A percentile compares a stretch with the other conserved stretches of the same genome.
phyloP scores from a whole-genome alignment of 2,113 vertebrate species.

The Chelonoidis abingdonii region DNA sequence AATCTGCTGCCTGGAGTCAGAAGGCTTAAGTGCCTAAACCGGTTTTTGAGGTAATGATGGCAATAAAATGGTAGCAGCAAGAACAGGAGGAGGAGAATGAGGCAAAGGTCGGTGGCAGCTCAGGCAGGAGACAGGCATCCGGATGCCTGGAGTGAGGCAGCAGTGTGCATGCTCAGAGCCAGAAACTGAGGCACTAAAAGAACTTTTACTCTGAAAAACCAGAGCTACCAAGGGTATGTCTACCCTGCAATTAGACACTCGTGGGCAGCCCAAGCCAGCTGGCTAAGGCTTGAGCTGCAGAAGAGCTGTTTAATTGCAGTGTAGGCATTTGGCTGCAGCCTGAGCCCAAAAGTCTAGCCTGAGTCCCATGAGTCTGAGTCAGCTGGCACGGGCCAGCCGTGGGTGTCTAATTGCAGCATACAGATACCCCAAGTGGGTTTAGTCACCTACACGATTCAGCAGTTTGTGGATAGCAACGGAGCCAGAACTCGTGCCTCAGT shows the following conservation, averaged over 20 bases:
- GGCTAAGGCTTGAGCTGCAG: background rate
- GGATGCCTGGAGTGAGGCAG: background rate
- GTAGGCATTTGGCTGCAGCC: background rate
- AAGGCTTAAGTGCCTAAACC: background rate
- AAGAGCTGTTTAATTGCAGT: background rate
- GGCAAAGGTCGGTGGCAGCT: background rate
- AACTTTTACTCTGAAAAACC: background rate
- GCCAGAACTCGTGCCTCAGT: background rate
- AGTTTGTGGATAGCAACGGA: background rate
- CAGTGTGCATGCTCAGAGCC: background rate
- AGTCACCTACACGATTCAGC: background rate
- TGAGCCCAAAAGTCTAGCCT: background rate
- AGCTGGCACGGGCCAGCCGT: background rate
- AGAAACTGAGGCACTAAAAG: background rate
- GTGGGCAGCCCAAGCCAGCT: background rate
- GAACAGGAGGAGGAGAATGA: background rate
- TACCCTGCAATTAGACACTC: background rate
- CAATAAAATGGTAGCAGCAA: background rate
- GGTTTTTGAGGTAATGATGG: background rate
- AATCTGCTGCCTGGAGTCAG: background rate
- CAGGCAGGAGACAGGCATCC: background rate
- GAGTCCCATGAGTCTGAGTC: background rate
- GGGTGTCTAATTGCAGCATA: background rate
- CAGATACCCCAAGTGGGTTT: background rate
- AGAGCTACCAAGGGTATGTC: background rate